Conservation (phyloP, 2,113 vertebrate species). For the Sphaerodactylus townsendi region DNA sequence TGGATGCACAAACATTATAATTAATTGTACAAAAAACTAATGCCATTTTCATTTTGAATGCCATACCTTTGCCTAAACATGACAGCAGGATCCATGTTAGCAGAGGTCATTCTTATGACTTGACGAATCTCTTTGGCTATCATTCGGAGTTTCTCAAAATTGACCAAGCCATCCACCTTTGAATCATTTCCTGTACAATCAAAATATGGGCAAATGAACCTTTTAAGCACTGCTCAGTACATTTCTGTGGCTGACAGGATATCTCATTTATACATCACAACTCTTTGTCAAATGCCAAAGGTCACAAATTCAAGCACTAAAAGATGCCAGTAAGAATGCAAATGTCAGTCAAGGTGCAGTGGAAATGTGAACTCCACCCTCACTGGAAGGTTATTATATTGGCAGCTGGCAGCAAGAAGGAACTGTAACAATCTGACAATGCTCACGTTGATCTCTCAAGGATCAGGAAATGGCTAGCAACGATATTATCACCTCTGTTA, state of each 20-base stretch:
- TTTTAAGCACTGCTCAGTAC: constrained; percentile 12
- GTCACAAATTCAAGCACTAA: background rate
- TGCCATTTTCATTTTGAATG: constrained; percentile 4
- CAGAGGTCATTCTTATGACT: constrained; percentile 92
- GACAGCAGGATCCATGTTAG: constrained; percentile 95
- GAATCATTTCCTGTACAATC: constrained; percentile 89
- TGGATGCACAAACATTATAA: constrained; percentile 17
- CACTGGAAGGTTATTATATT: background rate
- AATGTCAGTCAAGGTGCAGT: background rate
- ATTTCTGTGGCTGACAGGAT: background rate
- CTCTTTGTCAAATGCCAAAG: background rate
- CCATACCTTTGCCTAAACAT: constrained; percentile 97
- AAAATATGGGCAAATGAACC: constrained; percentile 25
- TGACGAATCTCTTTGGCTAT: constrained; percentile 96
- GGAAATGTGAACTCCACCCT: background rate
- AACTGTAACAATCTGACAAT: background rate
- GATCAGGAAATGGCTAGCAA: background rate
- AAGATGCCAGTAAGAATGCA: background rate
- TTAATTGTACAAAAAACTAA: background rate
- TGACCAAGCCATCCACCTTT: constrained; percentile 92
- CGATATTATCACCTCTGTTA: background rate
- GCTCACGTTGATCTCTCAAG: background rate
- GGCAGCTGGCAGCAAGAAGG: background rate
- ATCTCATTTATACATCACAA: background rate
- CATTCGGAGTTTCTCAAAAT: constrained; percentile 97